Percentiles rank a stretch among this genome's conserved stretches.
Conservation (phyloP, 2,797 vertebrate genomes). For the Margarornis squamiger region DNA sequence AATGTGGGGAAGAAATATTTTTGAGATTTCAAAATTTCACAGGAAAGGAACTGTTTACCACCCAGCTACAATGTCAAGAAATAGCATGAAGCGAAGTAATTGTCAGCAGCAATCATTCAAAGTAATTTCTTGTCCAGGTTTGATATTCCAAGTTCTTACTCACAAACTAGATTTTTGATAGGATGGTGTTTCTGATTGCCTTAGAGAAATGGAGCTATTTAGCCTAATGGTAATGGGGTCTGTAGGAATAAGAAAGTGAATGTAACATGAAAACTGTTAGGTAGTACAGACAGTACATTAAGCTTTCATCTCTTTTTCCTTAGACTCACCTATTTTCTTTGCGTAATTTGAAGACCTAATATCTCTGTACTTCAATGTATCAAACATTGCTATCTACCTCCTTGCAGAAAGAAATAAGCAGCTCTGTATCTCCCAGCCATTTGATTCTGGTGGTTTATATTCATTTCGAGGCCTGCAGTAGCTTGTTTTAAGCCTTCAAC, state of each 20-base stretch:
- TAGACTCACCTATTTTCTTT: not conserved
- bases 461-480: not conserved
- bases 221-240: not conserved
- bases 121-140: not conserved
- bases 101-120: not conserved
- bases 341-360: not conserved
- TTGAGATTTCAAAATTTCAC: not conserved
- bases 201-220: not conserved
- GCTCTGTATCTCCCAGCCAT: not conserved
- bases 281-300: not conserved
- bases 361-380: not conserved
- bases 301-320: not conserved
- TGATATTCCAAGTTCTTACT: not conserved
- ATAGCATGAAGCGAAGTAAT: not conserved
- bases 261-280: not conserved
- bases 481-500: not conserved
- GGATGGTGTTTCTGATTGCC: not conserved
- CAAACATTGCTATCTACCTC: not conserved
- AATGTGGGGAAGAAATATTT: slow-evolving; percentile 7
- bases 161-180: not conserved
- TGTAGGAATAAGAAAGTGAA: not conserved
- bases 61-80: not conserved
- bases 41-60: not conserved
- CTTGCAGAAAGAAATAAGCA: not conserved
- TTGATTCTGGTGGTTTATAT: not conserved